phyloP scores from a whole-genome alignment of 2,888 invertebrate genomes.

The Nipponacmea schrenckii region DNA sequence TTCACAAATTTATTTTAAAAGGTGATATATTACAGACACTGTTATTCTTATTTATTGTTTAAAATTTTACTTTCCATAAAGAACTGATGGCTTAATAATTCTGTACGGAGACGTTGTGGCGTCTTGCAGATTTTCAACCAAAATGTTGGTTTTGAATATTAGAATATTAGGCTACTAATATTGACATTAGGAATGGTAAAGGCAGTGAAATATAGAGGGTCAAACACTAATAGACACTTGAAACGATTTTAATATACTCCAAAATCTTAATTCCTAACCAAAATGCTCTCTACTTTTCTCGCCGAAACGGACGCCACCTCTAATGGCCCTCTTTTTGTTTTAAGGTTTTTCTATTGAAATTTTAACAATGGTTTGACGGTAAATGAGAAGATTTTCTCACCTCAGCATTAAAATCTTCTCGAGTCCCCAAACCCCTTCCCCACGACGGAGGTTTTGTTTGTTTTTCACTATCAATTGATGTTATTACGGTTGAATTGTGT shows the following conservation, averaged over 20 bases:
- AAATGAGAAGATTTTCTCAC: neutral
- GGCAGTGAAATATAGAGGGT: neutral
- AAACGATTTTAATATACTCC: neutral
- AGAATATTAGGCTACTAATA: neutral
- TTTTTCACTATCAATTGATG: neutral
- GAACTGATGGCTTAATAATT: too few relatives aligned
- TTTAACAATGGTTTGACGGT: neutral
- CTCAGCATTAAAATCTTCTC: neutral
- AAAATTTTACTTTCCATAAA: too few relatives aligned
- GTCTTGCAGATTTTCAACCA: neutral
- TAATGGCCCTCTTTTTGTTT: constrained; percentile 2
- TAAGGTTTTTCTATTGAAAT: neutral
- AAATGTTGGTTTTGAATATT: neutral
- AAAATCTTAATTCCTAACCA: neutral
- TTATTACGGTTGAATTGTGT: neutral
- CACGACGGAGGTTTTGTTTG: neutral
- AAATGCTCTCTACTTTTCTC: neutral
- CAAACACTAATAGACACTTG: neutral
- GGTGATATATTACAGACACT: too few relatives aligned
- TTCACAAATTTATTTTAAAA: too few relatives aligned
- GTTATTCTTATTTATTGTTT: too few relatives aligned
- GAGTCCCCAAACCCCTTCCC: too few relatives aligned
- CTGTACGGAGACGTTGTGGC: neutral
- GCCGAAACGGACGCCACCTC: neutral
- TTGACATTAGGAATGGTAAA: neutral